Conservation (phyloP, 2,113 vertebrate species). For the Galemys pyrenaicus region DNA sequence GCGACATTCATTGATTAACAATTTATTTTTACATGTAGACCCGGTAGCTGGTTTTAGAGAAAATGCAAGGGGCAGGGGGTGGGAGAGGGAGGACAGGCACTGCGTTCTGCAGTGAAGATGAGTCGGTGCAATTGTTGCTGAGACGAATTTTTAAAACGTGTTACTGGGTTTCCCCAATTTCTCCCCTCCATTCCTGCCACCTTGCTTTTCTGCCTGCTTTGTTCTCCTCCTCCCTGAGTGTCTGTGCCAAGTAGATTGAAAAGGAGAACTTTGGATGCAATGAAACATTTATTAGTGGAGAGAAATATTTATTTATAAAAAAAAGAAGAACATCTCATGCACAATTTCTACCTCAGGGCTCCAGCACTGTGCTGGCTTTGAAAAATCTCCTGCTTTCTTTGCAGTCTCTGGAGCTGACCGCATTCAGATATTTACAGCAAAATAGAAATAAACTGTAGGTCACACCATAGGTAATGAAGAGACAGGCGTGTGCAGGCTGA, state of each 20-base stretch:
- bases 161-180: constrained; percentile 66
- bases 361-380: constrained; percentile 40
- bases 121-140: constrained; percentile 38
- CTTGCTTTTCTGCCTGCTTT: constrained; percentile 32
- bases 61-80: constrained; percentile 3
- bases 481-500: neutral
- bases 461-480: neutral
- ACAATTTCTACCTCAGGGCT: constrained; percentile 55
- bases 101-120: constrained; percentile 30
- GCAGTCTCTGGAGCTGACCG: constrained; percentile 36
- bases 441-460: constrained; percentile 38
- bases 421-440: constrained; percentile 48
- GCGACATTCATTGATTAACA: constrained; percentile 80
- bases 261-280: constrained; percentile 61
- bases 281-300: constrained; percentile 72
- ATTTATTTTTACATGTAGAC: constrained; percentile 72
- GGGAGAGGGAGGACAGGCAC: constrained; percentile 3
- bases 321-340: constrained; percentile 19
- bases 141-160: constrained; percentile 68
- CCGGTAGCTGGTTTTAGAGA: constrained; percentile 51
- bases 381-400: constrained; percentile 42
- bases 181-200: constrained; percentile 53
- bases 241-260: constrained; percentile 51
- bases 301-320: constrained; percentile 58
- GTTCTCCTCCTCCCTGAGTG: constrained; percentile 21